Conservation (phyloP, 2,888 invertebrate genomes). For the Alsophila aescularia region DNA sequence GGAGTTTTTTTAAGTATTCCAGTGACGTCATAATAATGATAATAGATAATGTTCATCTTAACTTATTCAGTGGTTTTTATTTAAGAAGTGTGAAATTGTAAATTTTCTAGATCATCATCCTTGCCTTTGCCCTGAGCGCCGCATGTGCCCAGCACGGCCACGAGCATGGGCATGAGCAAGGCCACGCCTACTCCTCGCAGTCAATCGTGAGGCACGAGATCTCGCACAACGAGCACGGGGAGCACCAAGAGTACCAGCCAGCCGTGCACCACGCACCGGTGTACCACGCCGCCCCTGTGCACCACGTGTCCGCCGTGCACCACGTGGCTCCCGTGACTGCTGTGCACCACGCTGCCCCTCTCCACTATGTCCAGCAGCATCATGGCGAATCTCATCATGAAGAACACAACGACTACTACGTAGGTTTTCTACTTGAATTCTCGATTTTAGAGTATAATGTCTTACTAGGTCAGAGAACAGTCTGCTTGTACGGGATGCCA, state of each 20-base stretch:
- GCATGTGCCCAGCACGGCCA: constrained; percentile 51
- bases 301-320: constrained; percentile 28
- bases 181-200: constrained; percentile 51
- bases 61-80: no score
- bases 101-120: constrained; percentile 36
- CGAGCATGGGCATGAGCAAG: constrained; percentile 45
- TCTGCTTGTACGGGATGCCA: background rate
- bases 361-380: constrained; percentile 32
- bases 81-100: no score
- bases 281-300: constrained; percentile 3
- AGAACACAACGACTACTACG: constrained; percentile 58
- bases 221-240: constrained; percentile 32
- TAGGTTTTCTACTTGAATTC: constrained; percentile 38
- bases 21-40: no score
- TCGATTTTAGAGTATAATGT: no score
- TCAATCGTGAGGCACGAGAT: constrained; percentile 48
- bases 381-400: constrained; percentile 34
- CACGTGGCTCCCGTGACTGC: constrained; percentile 11
- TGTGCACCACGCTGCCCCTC: constrained; percentile 24
- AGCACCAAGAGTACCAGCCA: constrained; percentile 18
- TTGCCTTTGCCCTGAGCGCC: constrained; percentile 40
- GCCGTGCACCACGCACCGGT: background rate
- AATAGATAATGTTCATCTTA: no score
- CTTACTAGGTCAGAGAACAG: no score
- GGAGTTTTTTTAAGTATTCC: no score